Conservation (phyloP, 1,140 invertebrate species). For the Drosophila tsacasi region DNA sequence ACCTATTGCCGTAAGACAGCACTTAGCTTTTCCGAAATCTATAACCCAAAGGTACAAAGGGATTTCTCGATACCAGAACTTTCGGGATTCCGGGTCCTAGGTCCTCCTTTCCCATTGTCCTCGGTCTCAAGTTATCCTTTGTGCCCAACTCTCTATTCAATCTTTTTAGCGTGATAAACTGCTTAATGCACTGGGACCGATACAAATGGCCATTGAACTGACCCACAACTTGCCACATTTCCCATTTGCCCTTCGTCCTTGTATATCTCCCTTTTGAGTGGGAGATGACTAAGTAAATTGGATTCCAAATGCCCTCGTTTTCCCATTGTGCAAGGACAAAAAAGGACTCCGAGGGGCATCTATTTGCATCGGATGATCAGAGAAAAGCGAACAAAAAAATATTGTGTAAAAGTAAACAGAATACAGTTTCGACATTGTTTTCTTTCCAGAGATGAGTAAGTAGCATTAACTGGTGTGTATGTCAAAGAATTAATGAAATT, state of each 20-base stretch:
- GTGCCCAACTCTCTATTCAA: conserved; percentile 61
- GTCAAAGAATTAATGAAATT: too few species aligned
- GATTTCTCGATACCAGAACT: background rate
- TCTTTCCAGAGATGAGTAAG: background rate
- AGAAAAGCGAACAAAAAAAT: background rate
- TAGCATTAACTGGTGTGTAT: background rate
- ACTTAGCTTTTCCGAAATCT: background rate
- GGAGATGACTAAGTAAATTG: conserved; percentile 66
- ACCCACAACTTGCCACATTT: conserved; percentile 12
- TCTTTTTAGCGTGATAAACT: conserved; percentile 79
- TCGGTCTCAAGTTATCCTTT: conserved; percentile 53
- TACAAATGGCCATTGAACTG: conserved; percentile 49
- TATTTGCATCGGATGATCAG: conserved; percentile 36
- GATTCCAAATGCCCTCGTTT: conserved; percentile 57
- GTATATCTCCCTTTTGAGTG: conserved; percentile 23
- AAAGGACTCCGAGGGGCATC: conserved; percentile 6
- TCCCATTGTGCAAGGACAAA: conserved; percentile 22
- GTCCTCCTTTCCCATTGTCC: conserved; percentile 9
- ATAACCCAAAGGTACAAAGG: conserved; percentile 2
- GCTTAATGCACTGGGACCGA: conserved; percentile 67
- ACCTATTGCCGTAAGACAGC: background rate
- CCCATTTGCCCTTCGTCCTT: conserved; percentile 8
- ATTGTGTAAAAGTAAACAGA: background rate
- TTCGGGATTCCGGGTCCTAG: background rate
- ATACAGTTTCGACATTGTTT: background rate